Percentiles rank a stretch among this genome's conserved stretches.
phyloP scores from a whole-genome alignment of 2,113 vertebrate species.

The Osmerus eperlanus region DNA sequence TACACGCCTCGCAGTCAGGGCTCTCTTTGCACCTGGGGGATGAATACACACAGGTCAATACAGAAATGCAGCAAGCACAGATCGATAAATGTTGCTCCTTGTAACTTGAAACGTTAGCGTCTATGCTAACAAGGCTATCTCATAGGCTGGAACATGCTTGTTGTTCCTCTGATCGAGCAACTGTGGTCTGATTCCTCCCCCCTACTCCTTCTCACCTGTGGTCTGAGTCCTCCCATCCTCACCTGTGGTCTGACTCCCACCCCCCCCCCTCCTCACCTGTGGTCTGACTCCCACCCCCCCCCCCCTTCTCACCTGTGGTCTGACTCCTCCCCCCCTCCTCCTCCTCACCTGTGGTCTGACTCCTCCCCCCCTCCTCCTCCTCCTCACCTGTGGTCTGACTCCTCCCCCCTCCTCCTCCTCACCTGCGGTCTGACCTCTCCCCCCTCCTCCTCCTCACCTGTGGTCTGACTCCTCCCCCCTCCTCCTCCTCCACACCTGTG shows the following conservation, averaged over 20 bases:
- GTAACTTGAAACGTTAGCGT: no score
- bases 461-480: constrained; percentile 71
- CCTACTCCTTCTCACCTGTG: constrained; percentile 59
- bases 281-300: no score
- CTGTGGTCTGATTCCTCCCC: constrained; percentile 71
- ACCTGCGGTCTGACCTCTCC: no score
- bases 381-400: no score
- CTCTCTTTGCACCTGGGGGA: constrained; percentile 83
- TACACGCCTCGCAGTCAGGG: constrained; percentile 91
- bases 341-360: constrained; percentile 65
- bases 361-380: constrained; percentile 46
- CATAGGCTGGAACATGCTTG: constrained; percentile 2
- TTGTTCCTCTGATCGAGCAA: constrained; percentile 81
- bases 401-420: no score
- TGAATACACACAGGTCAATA: background rate
- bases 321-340: constrained; percentile 76
- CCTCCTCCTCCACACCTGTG: constrained; percentile 62
- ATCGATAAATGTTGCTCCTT: no score
- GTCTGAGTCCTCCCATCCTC: constrained; percentile 69
- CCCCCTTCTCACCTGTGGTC: no score
- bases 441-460: constrained; percentile 17
- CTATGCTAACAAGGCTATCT: no score
- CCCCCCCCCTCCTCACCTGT: constrained; percentile 72
- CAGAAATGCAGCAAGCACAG: background rate
- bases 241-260: constrained; percentile 56